Evolutionary conservation across 1,140 invertebrate genomes (phyloP).

Genomic region (Drosophila parabipectinata): DNA sequence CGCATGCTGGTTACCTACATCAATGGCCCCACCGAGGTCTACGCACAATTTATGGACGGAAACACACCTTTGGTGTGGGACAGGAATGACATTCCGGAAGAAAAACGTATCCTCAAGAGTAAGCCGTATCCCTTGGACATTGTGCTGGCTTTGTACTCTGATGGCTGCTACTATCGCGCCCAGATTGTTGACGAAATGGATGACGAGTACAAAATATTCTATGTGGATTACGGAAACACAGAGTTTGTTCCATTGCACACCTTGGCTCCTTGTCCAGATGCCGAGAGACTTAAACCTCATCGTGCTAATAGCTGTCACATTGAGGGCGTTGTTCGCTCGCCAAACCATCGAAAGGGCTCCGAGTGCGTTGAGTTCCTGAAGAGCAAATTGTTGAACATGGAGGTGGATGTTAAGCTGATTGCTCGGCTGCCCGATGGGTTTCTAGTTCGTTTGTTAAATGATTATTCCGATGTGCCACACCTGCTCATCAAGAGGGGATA

Average conservation of each 20-base stretch:
- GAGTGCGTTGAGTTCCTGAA: constrained; percentile 58
- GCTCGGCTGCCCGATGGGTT: constrained; percentile 45
- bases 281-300: constrained; percentile 47
- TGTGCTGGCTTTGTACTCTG: constrained; percentile 64
- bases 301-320: constrained; percentile 59
- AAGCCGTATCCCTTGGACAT: constrained; percentile 54
- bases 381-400: constrained; percentile 38
- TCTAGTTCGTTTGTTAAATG: constrained; percentile 24
- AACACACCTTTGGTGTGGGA: constrained; percentile 51
- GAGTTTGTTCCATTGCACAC: constrained; percentile 44
- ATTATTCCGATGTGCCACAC: constrained; percentile 5
- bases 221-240: constrained; percentile 77
- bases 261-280: constrained; percentile 44
- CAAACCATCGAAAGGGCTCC: background rate
- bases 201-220: constrained; percentile 67
- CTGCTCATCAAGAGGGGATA: constrained; percentile 44
- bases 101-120: constrained; percentile 35
- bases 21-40: constrained; percentile 49
- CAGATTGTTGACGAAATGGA: constrained; percentile 63
- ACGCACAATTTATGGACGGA: constrained; percentile 56
- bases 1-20: constrained; percentile 53
- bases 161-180: constrained; percentile 70
- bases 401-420: constrained; percentile 42
- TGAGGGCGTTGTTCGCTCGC: constrained; percentile 2
- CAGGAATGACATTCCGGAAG: constrained; percentile 33